Evolutionary conservation across 1,140 invertebrate species (phyloP).

Genomic region (Stegodyphus dumicola): DNA sequence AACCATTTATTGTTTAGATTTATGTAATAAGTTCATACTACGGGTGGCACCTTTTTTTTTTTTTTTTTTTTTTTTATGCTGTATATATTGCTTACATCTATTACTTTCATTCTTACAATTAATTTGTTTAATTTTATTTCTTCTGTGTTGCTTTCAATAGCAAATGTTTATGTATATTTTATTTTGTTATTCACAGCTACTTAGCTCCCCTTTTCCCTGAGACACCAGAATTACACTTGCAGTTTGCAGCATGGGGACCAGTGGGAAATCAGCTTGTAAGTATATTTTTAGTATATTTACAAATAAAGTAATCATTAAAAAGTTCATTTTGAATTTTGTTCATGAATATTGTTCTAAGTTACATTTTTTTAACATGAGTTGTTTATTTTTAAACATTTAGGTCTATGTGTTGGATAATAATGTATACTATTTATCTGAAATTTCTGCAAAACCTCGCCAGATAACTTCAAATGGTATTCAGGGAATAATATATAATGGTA

Average conservation of each 20-base stretch:
- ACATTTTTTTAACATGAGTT: background rate
- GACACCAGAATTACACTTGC: slow-evolving; percentile 55
- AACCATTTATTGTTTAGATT: background rate
- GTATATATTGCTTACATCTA: background rate
- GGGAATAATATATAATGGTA: slow-evolving; percentile 86
- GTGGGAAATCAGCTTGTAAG: slow-evolving; percentile 76
- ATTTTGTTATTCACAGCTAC: slow-evolving; percentile 17
- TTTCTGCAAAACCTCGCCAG: slow-evolving; percentile 75
- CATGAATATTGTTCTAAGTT: background rate
- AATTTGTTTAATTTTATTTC: no score
- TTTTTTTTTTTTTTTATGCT: background rate
- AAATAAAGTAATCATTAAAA: background rate
- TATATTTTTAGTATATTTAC: background rate
- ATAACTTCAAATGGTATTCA: slow-evolving; percentile 81
- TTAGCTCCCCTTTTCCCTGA: slow-evolving; percentile 59
- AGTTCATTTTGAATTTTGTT: background rate
- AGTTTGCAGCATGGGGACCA: slow-evolving; percentile 77
- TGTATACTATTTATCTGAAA: slow-evolving; percentile 84
- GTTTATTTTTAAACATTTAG: background rate
- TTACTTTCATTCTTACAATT: background rate
- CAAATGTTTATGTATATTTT: background rate
- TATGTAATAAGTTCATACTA: background rate
- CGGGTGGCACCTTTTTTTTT: background rate
- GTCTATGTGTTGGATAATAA: slow-evolving; percentile 89
- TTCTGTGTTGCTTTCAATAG: no score